Conservation (phyloP, 1,140 invertebrate species). For the Probaryconus sp. region DNA sequence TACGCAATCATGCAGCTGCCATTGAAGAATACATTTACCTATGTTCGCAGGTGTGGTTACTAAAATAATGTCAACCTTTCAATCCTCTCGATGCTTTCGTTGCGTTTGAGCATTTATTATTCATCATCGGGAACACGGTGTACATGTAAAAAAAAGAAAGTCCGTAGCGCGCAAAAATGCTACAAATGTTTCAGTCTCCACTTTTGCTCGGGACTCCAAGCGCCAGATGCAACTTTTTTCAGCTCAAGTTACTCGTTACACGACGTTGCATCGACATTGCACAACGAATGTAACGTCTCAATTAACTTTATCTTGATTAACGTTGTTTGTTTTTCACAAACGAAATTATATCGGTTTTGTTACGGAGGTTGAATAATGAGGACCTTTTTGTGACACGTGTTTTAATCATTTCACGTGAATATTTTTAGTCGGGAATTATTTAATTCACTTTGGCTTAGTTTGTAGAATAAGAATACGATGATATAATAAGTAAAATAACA, state of each 20-base stretch:
- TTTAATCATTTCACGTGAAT: no score
- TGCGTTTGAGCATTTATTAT: constrained; percentile 56
- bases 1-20: constrained; percentile 56
- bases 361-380: no score
- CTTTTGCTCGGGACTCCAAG: constrained; percentile 40
- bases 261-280: constrained; percentile 49
- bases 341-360: constrained; percentile 38
- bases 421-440: no score
- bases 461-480: no score
- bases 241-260: constrained; percentile 55
- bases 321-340: constrained; percentile 50
- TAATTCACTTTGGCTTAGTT: no score
- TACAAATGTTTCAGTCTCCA: constrained; percentile 50
- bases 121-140: constrained; percentile 37
- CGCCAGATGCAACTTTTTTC: constrained; percentile 61
- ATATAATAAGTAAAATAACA: no score
- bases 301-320: constrained; percentile 58
- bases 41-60: constrained; percentile 51
- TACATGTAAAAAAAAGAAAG: constrained; percentile 40
- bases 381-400: no score
- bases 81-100: constrained; percentile 45
- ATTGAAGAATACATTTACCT: constrained; percentile 51
- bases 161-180: constrained; percentile 48
- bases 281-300: constrained; percentile 54
- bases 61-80: constrained; percentile 55